phyloP scores from a whole-genome alignment of 53 echinoderm and acorn worm species.

The Apostichopus leukothele region DNA sequence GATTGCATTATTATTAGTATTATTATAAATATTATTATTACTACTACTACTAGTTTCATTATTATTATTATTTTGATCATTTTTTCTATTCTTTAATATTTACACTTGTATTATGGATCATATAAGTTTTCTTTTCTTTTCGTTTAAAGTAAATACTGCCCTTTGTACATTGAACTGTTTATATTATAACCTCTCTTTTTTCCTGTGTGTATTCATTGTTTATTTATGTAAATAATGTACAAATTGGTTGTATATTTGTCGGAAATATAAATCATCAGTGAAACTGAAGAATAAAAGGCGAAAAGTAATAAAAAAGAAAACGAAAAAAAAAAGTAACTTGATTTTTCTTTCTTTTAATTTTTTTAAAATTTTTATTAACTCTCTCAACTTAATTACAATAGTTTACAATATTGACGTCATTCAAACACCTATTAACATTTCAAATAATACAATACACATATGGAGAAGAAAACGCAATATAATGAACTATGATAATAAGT shows the following conservation, averaged over 20 bases:
- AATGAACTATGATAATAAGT: too few relatives aligned
- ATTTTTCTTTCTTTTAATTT: background rate
- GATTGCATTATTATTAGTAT: too few relatives aligned
- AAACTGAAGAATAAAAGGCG: constrained; percentile 37
- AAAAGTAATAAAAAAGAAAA: background rate
- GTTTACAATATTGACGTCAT: too few relatives aligned
- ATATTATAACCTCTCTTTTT: background rate
- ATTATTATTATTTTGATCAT: background rate
- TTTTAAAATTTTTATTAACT: background rate
- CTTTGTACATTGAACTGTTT: background rate
- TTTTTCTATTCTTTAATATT: background rate
- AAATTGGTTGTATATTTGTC: constrained; percentile 48
- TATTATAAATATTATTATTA: too few relatives aligned
- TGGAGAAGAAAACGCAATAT: too few relatives aligned
- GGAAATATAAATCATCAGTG: constrained; percentile 33
- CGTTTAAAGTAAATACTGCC: background rate
- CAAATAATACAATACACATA: too few relatives aligned
- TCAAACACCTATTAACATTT: too few relatives aligned
- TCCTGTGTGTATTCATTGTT: constrained; percentile 34
- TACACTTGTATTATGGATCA: background rate
- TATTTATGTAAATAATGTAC: constrained; percentile 43
- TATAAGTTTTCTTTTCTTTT: background rate
- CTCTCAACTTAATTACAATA: too few relatives aligned
- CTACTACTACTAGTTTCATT: background rate
- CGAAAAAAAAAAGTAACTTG: background rate